Conservation (phyloP, 2,113 vertebrate species). For the Pluvianellus socialis region DNA sequence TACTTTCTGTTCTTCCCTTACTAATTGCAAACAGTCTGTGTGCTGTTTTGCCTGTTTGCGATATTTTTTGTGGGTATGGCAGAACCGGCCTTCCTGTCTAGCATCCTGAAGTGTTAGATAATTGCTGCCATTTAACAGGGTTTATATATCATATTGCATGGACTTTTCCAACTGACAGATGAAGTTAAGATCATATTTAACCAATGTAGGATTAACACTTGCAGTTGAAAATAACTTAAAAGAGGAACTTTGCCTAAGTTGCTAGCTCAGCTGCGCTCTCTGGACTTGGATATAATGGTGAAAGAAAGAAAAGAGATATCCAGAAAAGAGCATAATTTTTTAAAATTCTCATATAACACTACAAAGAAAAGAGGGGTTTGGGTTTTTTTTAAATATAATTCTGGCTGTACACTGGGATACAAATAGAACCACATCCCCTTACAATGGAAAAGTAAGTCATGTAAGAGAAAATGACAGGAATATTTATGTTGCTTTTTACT, state of each 20-base stretch:
- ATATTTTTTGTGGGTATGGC: neutral
- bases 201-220: neutral
- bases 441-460: neutral
- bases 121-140: neutral
- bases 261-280: neutral
- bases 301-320: neutral
- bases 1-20: neutral
- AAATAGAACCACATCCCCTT: neutral
- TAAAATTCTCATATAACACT: neutral
- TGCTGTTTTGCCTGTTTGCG: rapidly evolving
- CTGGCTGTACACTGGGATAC: neutral
- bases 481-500: neutral
- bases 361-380: neutral
- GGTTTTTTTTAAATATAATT: neutral
- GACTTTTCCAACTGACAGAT: neutral
- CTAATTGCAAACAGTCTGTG: neutral
- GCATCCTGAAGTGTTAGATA: neutral
- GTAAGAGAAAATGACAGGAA: neutral
- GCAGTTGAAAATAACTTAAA: neutral
- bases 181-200: neutral
- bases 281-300: neutral
- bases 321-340: neutral
- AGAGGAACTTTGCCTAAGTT: neutral
- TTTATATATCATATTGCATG: neutral
- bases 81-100: neutral